Base-by-base conservation (phyloP, 2,113 vertebrate genomes). In the Clarias batrachus region DNA sequence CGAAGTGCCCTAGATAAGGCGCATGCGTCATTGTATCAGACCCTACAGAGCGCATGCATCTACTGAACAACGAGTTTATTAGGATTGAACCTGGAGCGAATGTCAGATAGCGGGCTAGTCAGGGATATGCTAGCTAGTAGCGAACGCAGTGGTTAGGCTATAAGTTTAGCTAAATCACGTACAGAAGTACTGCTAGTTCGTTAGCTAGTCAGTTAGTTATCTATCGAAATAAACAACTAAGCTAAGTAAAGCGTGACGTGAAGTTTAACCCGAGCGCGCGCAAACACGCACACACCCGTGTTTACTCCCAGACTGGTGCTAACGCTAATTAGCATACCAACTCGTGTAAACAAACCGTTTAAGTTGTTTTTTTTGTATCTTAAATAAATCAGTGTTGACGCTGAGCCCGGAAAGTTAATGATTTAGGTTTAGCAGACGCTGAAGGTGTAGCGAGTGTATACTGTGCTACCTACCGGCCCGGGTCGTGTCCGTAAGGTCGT, bases 401-500 rank as follows among this genome's bases (percentile, higher is more conserved):
- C 33, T 74, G 71, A 37, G 0, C 27, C 63, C 10, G 63, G 23
- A 2, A 4, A 33, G 14, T 27, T 65, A 6, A 30, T 27, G 27
- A 7, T 27, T 48, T 48, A 4, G 65, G 11, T 25, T 11, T 23
- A 25, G 21, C 48, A 48, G 48, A 48, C 6, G 48, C 7, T 48
- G 48, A 6, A 48, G 7, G 7, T 48, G 7, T 48, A 8, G 48
- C 6, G 0, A 48, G 7, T 48, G 48, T 48, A 48, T 30, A 30
- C 3, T 30, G 25, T 0, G 33, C 10, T 4, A n/a, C 27, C 25
- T 87, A 85, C 97, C 98, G 88, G 97, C 96, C 90, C 95, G 95
- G 71, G 96, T 98, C 88, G 97, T 98, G 95, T 99, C 98, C 89
- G 96, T 97, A 70, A 99, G 96, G 94, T 99, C 98, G 95, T 97